Conservation (phyloP, 2,797 vertebrate genomes). For the Artibeus jamaicensis region DNA sequence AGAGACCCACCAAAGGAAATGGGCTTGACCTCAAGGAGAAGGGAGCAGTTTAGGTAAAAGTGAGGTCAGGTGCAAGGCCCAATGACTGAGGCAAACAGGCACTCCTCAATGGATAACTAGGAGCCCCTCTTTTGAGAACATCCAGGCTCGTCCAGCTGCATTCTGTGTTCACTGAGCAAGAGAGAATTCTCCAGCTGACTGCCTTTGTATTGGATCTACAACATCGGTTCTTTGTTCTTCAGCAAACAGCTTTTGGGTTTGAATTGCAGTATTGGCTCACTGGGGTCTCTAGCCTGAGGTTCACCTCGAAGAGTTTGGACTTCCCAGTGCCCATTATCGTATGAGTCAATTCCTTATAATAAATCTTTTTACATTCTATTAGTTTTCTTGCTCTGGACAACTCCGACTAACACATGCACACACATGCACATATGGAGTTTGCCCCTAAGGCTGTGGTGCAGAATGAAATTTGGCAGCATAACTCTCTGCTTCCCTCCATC, state of each 20-base stretch:
- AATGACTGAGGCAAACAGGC: not conserved
- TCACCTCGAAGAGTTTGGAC: not conserved
- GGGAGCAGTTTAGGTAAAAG: not conserved
- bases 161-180: accelerated
- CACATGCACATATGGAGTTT: not conserved
- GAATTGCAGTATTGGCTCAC: not conserved
- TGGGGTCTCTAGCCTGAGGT: not conserved
- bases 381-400: not conserved
- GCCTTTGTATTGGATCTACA: not conserved
- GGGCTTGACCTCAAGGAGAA: not conserved
- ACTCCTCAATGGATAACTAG: not conserved
- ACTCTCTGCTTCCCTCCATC: not conserved
- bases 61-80: not conserved
- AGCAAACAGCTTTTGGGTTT: not conserved
- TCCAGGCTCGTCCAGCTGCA: not conserved
- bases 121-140: not conserved
- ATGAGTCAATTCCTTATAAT: not conserved
- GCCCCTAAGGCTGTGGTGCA: not conserved
- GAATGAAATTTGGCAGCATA: not conserved
- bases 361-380: not conserved
- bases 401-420: not conserved
- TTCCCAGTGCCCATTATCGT: not conserved
- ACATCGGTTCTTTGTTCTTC: not conserved
- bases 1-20: not conserved
- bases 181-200: not conserved